Percentiles rank a stretch among this genome's conserved stretches.
Evolutionary conservation across 2,888 invertebrate genomes (phyloP).

Genomic region (Pollenia angustigena): DNA sequence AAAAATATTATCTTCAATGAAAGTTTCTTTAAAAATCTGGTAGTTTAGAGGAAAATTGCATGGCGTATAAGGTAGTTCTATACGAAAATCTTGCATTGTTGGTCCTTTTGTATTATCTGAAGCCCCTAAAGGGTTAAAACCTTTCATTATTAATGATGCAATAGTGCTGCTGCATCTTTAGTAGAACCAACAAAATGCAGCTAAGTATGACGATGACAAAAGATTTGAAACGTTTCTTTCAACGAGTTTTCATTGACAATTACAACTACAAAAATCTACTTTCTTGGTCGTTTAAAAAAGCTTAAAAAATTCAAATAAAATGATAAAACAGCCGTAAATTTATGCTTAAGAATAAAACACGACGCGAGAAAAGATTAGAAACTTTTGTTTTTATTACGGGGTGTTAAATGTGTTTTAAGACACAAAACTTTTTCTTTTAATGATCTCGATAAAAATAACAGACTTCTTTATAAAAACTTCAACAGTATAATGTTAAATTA

Average conservation of each 20-base stretch:
- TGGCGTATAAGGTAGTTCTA: no score
- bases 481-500: neutral
- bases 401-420: slow-evolving; percentile 15
- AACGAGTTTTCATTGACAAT: slow-evolving; percentile 49
- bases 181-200: slow-evolving; percentile 16
- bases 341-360: slow-evolving; percentile 5
- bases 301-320: neutral
- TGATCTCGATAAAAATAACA: slow-evolving; percentile 27
- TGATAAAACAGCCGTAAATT: slow-evolving; percentile 23
- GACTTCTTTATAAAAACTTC: neutral
- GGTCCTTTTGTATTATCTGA: neutral
- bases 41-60: no score
- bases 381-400: slow-evolving; percentile 3
- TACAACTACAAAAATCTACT: slow-evolving; percentile 21
- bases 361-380: slow-evolving; percentile 3
- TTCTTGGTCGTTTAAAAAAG: slow-evolving; percentile 31
- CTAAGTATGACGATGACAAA: slow-evolving; percentile 38
- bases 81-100: neutral
- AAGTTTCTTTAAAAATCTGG: no score
- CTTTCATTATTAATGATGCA: slow-evolving; percentile 26
- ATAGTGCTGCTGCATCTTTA: slow-evolving; percentile 16
- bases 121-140: neutral
- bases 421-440: slow-evolving; percentile 20
- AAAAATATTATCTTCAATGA: no score
- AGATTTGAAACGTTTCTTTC: slow-evolving; percentile 10